Conservation (phyloP, 2,888 invertebrate species). For the Eristalinus sepulchralis region DNA sequence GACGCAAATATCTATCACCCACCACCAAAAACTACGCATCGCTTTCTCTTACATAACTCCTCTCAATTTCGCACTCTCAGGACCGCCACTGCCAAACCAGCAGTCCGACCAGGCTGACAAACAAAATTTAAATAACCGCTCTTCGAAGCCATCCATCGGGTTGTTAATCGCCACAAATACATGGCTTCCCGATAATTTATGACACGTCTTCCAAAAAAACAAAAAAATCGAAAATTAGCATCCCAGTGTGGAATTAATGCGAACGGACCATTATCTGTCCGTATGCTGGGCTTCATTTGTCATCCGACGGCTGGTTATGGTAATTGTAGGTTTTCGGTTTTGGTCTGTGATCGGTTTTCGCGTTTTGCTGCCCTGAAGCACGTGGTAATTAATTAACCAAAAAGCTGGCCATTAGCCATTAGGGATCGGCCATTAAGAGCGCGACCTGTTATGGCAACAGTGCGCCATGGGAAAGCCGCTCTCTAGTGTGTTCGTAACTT, state of each 20-base stretch:
- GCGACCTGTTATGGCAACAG: not conserved
- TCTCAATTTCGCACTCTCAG: not conserved
- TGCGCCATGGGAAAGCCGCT: not conserved
- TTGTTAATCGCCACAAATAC: not conserved
- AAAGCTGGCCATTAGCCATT: not conserved
- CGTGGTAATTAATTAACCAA: not conserved
- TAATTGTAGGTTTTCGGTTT: constrained; percentile 11
- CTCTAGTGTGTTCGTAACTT: not conserved
- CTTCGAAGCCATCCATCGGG: not conserved
- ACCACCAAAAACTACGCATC: not conserved
- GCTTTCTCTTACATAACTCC: not conserved
- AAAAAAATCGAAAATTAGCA: too few relatives aligned
- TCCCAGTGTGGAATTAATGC: constrained; percentile 40
- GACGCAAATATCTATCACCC: too few relatives aligned
- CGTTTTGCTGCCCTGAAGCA: not conserved
- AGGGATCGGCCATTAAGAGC: not conserved
- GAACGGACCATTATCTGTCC: not conserved
- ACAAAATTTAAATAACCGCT: not conserved
- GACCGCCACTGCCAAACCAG: not conserved
- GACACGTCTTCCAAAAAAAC: not conserved
- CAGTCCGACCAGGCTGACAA: not conserved
- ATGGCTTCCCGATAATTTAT: constrained; percentile 12
- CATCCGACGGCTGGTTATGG: constrained; percentile 32
- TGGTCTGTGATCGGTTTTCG: not conserved
- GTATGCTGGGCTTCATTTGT: constrained; percentile 15